These are phyloP conservation scores for Limonius californicus DNA, from an alignment of 1,140 invertebrate genomes.

Conservation along the genomic window DNA sequence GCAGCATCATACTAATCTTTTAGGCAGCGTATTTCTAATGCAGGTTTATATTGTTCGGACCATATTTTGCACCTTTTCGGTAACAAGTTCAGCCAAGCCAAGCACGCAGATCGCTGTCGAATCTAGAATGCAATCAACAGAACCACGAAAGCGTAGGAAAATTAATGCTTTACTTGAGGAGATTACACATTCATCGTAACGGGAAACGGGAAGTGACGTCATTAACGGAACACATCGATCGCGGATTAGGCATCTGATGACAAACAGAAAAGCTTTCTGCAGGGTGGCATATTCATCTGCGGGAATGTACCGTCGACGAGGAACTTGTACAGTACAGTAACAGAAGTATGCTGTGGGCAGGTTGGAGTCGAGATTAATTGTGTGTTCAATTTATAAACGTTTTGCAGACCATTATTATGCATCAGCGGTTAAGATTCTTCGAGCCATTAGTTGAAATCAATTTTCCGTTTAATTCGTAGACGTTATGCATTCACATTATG, in stretches of 20 bases:
- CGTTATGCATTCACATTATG: not conserved
- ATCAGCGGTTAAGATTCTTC: not conserved
- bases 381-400: not conserved
- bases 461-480: not conserved
- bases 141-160: constrained; percentile 36
- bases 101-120: not conserved
- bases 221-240: constrained; percentile 26
- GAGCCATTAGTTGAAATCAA: not conserved
- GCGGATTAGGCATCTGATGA: constrained; percentile 26
- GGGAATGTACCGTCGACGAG: not conserved
- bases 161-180: constrained; percentile 33
- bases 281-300: not conserved
- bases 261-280: constrained; percentile 19
- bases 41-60: too few species aligned
- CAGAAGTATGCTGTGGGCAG: too few species aligned
- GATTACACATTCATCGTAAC: constrained; percentile 24
- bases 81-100: constrained; percentile 20
- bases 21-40: too few species aligned
- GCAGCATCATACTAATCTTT: too few species aligned
- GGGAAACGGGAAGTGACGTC: constrained; percentile 24
- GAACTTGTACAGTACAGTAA: too few species aligned
- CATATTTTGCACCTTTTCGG: not conserved
- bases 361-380: not conserved
- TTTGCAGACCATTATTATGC: not conserved
- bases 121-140: constrained; percentile 32